Conservation (phyloP, 2,888 invertebrate species). For the Plemyria rubiginata region DNA sequence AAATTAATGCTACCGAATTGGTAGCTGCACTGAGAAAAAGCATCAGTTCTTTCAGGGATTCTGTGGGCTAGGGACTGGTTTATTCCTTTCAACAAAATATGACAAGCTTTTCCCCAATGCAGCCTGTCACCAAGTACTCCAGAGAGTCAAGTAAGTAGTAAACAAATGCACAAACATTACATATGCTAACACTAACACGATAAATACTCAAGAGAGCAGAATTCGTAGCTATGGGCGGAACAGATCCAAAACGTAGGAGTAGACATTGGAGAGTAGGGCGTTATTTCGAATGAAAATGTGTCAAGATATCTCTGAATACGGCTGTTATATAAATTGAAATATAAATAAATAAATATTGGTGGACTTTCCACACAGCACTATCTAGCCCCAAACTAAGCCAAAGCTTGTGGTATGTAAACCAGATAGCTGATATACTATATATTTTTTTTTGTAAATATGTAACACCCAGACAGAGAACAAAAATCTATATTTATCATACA, state of each 20-base stretch:
- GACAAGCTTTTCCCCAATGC: constrained; percentile 19
- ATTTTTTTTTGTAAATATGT: no score
- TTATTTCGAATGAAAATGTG: constrained; percentile 18
- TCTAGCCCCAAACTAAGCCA: no score
- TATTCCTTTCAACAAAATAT: constrained; percentile 13
- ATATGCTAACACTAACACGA: constrained; percentile 79
- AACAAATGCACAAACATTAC: constrained; percentile 55
- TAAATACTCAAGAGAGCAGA: constrained; percentile 42
- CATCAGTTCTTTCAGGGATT: constrained; percentile 19
- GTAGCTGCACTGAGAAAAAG: constrained; percentile 22
- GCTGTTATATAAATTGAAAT: constrained; percentile 1
- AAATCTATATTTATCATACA: no score
- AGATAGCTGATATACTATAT: no score
- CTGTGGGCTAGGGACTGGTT: constrained; percentile 2
- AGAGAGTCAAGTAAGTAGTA: constrained; percentile 53
- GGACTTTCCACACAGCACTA: no score
- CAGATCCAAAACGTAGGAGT: constrained; percentile 5
- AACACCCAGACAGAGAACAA: no score
- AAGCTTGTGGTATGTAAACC: no score
- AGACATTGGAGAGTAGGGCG: not conserved
- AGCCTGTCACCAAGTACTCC: constrained; percentile 22
- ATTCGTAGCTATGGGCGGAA: constrained; percentile 30
- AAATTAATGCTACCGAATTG: constrained; percentile 9
- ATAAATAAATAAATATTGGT: no score
- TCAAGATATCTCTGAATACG: constrained; percentile 16